Evolutionary conservation across 1,140 invertebrate species (phyloP).

Genomic region (Meteorus sp.): DNA sequence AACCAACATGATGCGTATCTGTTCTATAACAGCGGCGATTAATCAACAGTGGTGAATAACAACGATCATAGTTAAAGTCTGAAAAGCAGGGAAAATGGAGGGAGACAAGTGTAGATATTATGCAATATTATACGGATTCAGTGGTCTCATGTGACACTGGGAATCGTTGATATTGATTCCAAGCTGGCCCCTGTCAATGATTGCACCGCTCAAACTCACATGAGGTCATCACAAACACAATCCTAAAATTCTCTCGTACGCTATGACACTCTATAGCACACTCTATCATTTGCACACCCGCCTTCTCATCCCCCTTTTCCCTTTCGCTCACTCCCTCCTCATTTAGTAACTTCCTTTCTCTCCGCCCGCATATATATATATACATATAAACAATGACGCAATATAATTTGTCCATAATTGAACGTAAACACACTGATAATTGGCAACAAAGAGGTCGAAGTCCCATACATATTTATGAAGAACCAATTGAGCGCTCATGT

Average conservation of each 20-base stretch:
- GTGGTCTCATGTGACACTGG: slow-evolving; percentile 14
- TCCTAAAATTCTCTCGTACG: too few species aligned
- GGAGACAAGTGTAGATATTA: background rate
- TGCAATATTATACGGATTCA: slow-evolving; percentile 9
- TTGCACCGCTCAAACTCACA: background rate
- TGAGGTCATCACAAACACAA: background rate
- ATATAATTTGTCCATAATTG: slow-evolving; percentile 36
- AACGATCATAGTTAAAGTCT: too few species aligned
- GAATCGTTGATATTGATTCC: slow-evolving; percentile 28
- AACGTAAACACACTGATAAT: slow-evolving; percentile 37
- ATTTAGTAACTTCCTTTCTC: background rate
- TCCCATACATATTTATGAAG: slow-evolving; percentile 22
- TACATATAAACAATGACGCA: slow-evolving; percentile 10
- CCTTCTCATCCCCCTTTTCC: background rate
- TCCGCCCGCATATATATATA: too few species aligned
- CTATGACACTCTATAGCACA: background rate
- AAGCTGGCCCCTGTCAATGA: slow-evolving; percentile 6
- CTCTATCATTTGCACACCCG: background rate
- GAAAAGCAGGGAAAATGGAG: background rate
- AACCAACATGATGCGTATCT: too few species aligned
- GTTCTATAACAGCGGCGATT: too few species aligned
- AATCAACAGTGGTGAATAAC: background rate
- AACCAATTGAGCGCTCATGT: slow-evolving; percentile 1
- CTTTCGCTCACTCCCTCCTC: background rate
- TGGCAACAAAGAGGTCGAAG: slow-evolving; percentile 30